Percentiles rank a stretch among this genome's conserved stretches.
Evolutionary conservation across 30 jellyfish, hydroid and myxozoan genomes (phyloP).

Genomic region (Catostylus mosaicus): DNA sequence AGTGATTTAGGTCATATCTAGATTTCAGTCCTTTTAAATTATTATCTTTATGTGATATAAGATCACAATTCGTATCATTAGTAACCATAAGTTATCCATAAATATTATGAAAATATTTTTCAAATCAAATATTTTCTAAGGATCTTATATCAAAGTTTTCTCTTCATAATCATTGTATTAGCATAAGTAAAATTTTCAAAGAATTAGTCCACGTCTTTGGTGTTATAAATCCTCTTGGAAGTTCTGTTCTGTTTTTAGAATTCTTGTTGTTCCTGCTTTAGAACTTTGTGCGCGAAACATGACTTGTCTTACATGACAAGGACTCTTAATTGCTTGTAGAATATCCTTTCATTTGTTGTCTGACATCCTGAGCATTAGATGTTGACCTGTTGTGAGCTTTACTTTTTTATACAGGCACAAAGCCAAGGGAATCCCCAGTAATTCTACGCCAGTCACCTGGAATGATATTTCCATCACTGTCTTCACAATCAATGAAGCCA

Average conservation of each 20-base stretch:
- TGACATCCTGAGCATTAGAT: too few species aligned
- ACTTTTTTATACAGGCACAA: too few species aligned
- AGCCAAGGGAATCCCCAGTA: too few species aligned
- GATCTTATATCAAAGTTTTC: neutral
- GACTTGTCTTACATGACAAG: too few species aligned
- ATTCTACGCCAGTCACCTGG: slow-evolving; percentile 41
- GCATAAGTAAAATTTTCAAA: neutral
- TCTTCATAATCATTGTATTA: neutral
- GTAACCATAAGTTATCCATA: too few species aligned
- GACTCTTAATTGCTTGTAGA: too few species aligned
- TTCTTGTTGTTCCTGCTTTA: neutral
- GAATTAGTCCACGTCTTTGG: neutral
- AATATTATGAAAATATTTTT: too few species aligned
- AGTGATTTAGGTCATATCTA: too few species aligned
- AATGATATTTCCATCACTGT: slow-evolving; percentile 38
- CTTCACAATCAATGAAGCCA: slow-evolving; percentile 70
- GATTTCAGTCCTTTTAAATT: too few species aligned
- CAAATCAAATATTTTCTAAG: neutral
- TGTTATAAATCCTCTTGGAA: neutral
- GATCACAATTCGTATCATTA: too few species aligned
- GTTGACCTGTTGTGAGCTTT: neutral
- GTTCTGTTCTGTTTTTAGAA: neutral
- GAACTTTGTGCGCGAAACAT: neutral
- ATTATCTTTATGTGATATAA: too few species aligned
- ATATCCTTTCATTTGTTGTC: too few species aligned